phyloP scores from a whole-genome alignment of 1,140 invertebrate species.

The Colletes gigas region DNA sequence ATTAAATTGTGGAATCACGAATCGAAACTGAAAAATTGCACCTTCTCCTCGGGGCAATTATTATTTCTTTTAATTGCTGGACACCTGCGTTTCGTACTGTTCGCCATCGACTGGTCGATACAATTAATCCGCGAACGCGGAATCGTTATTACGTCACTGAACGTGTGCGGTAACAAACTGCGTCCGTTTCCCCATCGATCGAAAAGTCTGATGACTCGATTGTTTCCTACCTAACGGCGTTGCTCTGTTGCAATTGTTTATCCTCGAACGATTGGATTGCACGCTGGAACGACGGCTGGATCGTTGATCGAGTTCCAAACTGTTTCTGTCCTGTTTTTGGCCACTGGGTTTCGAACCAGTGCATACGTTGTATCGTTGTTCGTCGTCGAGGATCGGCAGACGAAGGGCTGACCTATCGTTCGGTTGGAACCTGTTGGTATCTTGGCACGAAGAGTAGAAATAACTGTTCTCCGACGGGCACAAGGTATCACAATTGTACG shows the following conservation, averaged over 20 bases:
- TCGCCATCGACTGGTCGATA: neutral
- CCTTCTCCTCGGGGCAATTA: no score
- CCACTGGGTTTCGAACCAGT: constrained; percentile 63
- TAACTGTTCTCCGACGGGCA: constrained; percentile 21
- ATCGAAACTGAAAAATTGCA: no score
- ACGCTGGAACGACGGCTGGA: constrained; percentile 68
- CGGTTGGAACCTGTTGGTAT: constrained; percentile 14
- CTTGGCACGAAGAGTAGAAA: constrained; percentile 11
- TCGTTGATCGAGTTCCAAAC: constrained; percentile 62
- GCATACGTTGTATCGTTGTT: constrained; percentile 57
- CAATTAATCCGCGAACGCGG: neutral
- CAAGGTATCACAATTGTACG: constrained; percentile 21
- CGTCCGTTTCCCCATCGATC: constrained; percentile 38
- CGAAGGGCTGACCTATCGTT: constrained; percentile 43
- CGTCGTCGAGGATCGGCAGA: constrained; percentile 39
- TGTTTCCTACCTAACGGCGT: constrained; percentile 75
- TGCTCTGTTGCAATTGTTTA: constrained; percentile 71
- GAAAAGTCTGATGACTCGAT: constrained; percentile 42
- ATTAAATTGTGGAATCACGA: no score
- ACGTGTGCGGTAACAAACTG: constrained; percentile 4
- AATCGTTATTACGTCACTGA: constrained; percentile 24
- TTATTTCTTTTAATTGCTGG: no score
- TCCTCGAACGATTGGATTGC: constrained; percentile 68
- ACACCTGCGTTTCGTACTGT: no score
- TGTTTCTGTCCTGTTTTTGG: constrained; percentile 60